A percentile compares a stretch with the other conserved stretches of the same genome.
phyloP scores from a whole-genome alignment of 2,113 vertebrate genomes.

The Sylvia atricapilla region DNA sequence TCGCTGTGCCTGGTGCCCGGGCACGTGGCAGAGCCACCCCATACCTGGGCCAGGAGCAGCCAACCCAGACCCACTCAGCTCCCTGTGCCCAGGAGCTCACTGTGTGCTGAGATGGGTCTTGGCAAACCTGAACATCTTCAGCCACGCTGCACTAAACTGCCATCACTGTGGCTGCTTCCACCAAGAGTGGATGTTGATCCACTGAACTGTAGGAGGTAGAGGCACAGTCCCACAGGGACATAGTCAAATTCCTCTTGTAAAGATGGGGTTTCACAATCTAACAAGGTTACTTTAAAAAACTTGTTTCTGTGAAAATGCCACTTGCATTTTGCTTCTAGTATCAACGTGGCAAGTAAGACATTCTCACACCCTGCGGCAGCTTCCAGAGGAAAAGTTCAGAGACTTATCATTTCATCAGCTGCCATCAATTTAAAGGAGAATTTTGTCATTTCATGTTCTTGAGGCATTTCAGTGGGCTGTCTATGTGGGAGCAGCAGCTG shows the following conservation, averaged over 20 bases:
- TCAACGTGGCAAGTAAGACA: conserved; percentile 9
- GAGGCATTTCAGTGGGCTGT: conserved; percentile 12
- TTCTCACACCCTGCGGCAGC: conserved; percentile 28
- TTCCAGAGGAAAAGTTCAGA: conserved; percentile 38
- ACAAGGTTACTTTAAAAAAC: neutral
- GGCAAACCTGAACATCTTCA: neutral
- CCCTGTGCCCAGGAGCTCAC: neutral
- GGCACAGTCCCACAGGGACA: neutral
- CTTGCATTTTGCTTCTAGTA: conserved; percentile 15
- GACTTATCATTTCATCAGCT: neutral
- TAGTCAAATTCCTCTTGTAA: neutral
- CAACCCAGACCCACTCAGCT: neutral
- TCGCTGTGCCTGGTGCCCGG: neutral
- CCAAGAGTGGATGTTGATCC: neutral
- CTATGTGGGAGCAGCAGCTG: conserved; percentile 15
- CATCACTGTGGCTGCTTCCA: neutral
- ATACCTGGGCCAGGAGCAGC: neutral
- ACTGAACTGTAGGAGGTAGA: neutral
- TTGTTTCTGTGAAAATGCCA: conserved; percentile 3
- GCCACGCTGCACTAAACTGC: neutral
- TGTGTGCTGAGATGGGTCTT: neutral
- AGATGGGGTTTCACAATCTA: neutral
- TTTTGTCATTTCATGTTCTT: conserved; percentile 10
- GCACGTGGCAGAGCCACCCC: neutral
- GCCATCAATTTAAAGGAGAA: neutral